Conservation (phyloP, 92 coral and sea anemone genomes). For the Ricordea florida region DNA sequence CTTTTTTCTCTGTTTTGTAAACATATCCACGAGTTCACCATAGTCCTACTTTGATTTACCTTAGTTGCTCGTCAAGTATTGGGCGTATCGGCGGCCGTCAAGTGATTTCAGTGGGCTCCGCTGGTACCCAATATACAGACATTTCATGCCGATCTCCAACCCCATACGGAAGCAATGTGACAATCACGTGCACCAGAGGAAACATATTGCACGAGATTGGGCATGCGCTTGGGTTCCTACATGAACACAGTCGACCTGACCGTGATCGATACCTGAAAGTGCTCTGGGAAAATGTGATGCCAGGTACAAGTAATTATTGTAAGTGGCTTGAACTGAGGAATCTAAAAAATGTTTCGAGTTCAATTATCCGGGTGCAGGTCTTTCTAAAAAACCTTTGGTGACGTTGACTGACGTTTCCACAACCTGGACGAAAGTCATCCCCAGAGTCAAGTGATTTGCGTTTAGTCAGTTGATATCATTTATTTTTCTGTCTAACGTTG, state of each 20-base stretch:
- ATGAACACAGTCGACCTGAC: conserved; percentile 96
- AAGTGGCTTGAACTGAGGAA: no score
- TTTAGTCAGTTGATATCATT: no score
- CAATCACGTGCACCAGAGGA: conserved; percentile 72
- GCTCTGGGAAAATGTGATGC: conserved; percentile 58
- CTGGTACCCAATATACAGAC: conserved; percentile 14
- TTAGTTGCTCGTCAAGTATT: conserved; percentile 87
- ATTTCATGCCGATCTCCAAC: conserved; percentile 9
- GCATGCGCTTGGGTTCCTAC: conserved; percentile 91
- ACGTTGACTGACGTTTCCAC: no score
- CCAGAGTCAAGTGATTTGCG: no score
- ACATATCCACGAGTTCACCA: no score
- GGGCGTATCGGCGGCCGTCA: conserved; percentile 87
- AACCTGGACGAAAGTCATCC: no score
- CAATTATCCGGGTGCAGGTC: no score
- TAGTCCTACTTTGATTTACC: not conserved
- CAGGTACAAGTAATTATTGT: conserved; percentile 35
- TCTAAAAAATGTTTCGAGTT: no score
- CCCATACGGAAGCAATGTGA: conserved; percentile 29
- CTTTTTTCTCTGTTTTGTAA: not conserved
- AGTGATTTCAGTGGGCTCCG: conserved; percentile 81
- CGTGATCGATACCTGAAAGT: conserved; percentile 71
- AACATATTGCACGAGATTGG: conserved; percentile 93
- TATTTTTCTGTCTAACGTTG: no score
- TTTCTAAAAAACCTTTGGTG: no score